Evolutionary conservation across 2,113 vertebrate species (phyloP).

Genomic region (Leuciscus idus): DNA sequence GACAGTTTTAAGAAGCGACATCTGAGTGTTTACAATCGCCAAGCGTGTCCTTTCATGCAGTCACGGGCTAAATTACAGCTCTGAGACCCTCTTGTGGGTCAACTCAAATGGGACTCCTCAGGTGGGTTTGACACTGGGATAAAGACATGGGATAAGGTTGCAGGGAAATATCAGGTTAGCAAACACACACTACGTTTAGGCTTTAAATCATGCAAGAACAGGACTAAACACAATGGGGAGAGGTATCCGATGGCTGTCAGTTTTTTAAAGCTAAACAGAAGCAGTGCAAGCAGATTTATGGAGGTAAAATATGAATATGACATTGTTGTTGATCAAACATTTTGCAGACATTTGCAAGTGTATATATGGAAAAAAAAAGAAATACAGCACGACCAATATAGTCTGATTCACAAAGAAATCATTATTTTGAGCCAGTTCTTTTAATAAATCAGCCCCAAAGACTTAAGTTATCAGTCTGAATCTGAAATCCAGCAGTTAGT

Average conservation of each 20-base stretch:
- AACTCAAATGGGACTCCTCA: slow-evolving; percentile 11
- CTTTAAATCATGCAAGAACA: background rate
- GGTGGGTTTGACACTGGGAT: slow-evolving; percentile 14
- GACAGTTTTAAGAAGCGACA: slow-evolving; percentile 30
- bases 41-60: slow-evolving; percentile 43
- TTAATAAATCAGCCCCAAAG: background rate
- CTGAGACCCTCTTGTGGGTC: slow-evolving; percentile 32
- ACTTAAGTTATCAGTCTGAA: background rate
- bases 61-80: slow-evolving; percentile 36
- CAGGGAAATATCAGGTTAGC: slow-evolving; percentile 65
- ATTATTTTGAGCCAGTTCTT: background rate
- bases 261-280: slow-evolving; percentile 3
- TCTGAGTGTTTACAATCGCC: slow-evolving; percentile 33
- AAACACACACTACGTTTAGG: slow-evolving; percentile 50
- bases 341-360: background rate
- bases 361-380: background rate
- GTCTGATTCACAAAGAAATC: background rate
- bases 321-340: background rate
- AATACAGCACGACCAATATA: background rate
- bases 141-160: slow-evolving; percentile 54
- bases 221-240: background rate
- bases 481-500: background rate
- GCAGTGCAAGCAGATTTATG: background rate
- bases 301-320: background rate
- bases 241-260: background rate